Base-by-base conservation (phyloP, 2,888 invertebrate species). In the Acrocera orbiculus region DNA sequence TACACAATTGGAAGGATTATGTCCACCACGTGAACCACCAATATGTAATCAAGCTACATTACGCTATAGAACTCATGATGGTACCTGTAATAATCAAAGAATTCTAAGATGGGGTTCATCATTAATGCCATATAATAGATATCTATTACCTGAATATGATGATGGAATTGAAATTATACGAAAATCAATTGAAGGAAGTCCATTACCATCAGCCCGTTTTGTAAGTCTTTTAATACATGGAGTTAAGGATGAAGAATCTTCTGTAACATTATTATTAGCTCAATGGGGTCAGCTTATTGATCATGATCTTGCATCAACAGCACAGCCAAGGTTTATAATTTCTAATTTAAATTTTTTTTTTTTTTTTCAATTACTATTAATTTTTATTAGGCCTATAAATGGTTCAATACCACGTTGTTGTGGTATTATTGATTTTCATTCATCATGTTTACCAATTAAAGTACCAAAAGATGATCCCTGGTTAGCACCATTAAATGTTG, bases 221-320 rank as follows among this genome's bases (percentile, higher is more conserved):
- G 70, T 89, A 42, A 82, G 85, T 51, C 63, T 73, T 8, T 50
- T 65, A 3, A 67, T 80, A 30, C 79, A 80, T 51, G 62, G 66
- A 14, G 64, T 67, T n/a, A 66, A 65, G 41, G 71, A 75, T 45
- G 66, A 66, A 1, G 77, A 76, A 42, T 67, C 73, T 5, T 65
- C 68, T 0, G 66, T 83, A 7, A 82, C 82, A 0, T 73, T 80
- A 43, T 73, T 82, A 69, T 67, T 83, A 38, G 86, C 85, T 71
- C 87, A 89, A 52, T 87, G 87, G 82, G 89, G 89, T 0, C 89
- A 90, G 58, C 76, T 90, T 45, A 50, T 90, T 37, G 89, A 89
- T 51, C 89, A 90, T 48, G 89, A 90, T 52, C 61, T 90, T 42
- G 83, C 80, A 25, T 75, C 79, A 0, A 75, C 79, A 4, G 78